Evolutionary conservation across 2,113 vertebrate species (phyloP).

Genomic region (Phycodurus eques): DNA sequence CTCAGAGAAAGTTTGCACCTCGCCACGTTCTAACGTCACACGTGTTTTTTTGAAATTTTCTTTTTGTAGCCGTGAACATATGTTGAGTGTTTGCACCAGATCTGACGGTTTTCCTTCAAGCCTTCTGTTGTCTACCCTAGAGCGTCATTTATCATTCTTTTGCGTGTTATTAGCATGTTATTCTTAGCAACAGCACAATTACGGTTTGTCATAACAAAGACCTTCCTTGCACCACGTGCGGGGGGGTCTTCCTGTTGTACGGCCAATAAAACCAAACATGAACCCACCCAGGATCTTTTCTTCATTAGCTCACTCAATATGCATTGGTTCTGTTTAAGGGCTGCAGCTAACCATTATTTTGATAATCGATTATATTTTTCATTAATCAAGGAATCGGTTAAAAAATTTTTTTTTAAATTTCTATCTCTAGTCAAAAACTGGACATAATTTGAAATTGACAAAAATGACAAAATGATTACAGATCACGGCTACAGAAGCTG

Average conservation of each 20-base stretch:
- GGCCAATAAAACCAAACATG: not conserved
- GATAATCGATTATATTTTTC: no score
- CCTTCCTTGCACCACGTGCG: not conserved
- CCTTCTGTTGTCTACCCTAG: not conserved
- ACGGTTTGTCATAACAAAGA: not conserved
- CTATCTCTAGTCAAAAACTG: no score
- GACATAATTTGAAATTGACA: no score
- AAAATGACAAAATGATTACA: no score
- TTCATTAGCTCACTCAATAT: not conserved
- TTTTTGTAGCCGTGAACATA: conserved; percentile 43
- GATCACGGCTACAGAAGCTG: no score
- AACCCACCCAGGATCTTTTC: not conserved
- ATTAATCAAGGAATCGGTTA: no score
- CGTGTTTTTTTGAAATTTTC: not conserved
- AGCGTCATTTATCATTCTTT: not conserved
- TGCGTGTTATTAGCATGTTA: not conserved
- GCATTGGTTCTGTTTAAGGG: no score
- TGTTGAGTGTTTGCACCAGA: conserved; percentile 48
- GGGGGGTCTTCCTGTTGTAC: not conserved
- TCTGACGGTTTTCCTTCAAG: conserved; percentile 20
- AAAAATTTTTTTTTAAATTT: no score
- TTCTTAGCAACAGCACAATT: not conserved
- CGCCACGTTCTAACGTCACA: conserved; percentile 42
- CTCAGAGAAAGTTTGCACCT: conserved; percentile 47
- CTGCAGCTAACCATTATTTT: no score